Base-by-base conservation (phyloP, 1,140 invertebrate genomes). In the Carcinoscorpius rotundicauda region DNA sequence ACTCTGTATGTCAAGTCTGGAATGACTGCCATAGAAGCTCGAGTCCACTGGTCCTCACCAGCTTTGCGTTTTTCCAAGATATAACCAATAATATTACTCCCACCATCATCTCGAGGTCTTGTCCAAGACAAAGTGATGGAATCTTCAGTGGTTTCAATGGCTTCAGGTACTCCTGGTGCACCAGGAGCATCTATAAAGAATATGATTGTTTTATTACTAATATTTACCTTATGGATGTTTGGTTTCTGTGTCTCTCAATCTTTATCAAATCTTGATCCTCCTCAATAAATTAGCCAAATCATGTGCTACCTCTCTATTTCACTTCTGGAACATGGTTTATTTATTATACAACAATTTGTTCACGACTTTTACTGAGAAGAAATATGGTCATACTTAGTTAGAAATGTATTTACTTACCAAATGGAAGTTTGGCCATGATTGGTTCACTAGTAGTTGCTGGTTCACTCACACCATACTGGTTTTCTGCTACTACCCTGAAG, bases 401-500 rank as follows among this genome's bases (percentile, higher is more conserved):
- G 53, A 55, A n/a, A 8, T 55, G 6, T n/a, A 8, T 55, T 6
- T 55, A 10, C 65, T 69, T 64, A 69, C 68, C 91, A 78, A 95
- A 98, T 72, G 95, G 93, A 88, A 96, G 89, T 80, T 93, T 91
- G 0, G 95, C 94, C 69, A 84, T 85, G 69, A 98, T 90, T 10
- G 94, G 88, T 75, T 95, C 89, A 11, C 82, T 83, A 0, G 93
- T 96, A 50, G 83, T 83, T 4, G 87, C 87, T 5, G 95, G 92
- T 71, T 98, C 95, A 50, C 93, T 96, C 64, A 89, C 85, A 53
- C 96, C 97, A 73, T 97, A 95, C 73, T 93, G 86, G 78, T 99
- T 99, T 77, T 98, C 96, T 61, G 96, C 96, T 82, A 93, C 88
- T 1, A 99, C 95, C 65, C 95, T 83, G 84, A 99, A 99, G 70